Evolutionary conservation across 1,140 invertebrate species (phyloP).

Genomic region (Drosophila subobscura): DNA sequence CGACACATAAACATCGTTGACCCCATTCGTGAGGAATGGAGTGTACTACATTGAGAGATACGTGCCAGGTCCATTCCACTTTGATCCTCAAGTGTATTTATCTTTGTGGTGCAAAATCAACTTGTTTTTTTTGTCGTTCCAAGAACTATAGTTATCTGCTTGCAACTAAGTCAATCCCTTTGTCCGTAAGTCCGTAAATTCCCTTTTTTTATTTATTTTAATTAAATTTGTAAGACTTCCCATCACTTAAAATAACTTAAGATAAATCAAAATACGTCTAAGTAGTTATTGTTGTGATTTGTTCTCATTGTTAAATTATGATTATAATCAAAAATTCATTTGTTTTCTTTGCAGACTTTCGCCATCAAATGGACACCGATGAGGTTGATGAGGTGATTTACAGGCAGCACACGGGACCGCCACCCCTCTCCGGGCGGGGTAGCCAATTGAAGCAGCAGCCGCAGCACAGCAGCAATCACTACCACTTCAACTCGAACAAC

Average conservation of each 20-base stretch:
- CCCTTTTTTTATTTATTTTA: too few relatives aligned
- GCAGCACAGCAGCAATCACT: conserved; percentile 71
- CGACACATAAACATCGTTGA: conserved; percentile 7
- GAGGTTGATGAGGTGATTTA: conserved; percentile 75
- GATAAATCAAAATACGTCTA: too few relatives aligned
- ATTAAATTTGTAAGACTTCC: too few relatives aligned
- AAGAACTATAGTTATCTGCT: too few relatives aligned
- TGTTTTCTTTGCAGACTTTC: conserved; percentile 54
- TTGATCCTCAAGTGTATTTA: not conserved
- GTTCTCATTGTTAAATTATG: too few relatives aligned
- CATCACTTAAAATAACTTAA: too few relatives aligned
- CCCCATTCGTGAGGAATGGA: not conserved
- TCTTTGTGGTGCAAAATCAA: too few relatives aligned
- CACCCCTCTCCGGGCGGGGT: conserved; percentile 28
- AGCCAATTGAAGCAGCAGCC: conserved; percentile 44
- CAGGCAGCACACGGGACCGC: conserved; percentile 49
- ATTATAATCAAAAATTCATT: not conserved
- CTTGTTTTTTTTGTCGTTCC: too few relatives aligned
- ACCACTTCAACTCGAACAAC: conserved; percentile 80
- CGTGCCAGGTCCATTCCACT: not conserved
- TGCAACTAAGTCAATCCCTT: too few relatives aligned
- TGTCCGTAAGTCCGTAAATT: too few relatives aligned
- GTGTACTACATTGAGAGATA: not conserved
- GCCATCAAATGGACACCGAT: conserved; percentile 79
- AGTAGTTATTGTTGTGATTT: too few relatives aligned